Evolutionary conservation across 2,113 vertebrate species (phyloP).

Genomic region (Sphyrna mokarran): DNA sequence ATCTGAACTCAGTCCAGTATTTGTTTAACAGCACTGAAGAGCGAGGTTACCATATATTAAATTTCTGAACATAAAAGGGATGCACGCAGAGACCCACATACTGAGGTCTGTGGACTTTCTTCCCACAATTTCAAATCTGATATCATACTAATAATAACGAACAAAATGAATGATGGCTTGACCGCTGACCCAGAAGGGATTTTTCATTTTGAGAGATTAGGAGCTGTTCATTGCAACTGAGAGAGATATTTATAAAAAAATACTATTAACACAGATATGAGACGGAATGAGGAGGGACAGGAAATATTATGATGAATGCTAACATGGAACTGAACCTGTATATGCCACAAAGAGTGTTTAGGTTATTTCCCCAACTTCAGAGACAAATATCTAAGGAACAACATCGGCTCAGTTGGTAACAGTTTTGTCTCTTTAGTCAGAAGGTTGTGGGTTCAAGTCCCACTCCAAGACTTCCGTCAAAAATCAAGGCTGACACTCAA

Average conservation of each 20-base stretch:
- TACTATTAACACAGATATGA: neutral
- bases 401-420: neutral
- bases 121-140: neutral
- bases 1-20: neutral
- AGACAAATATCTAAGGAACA: neutral
- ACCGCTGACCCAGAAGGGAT: neutral
- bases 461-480: neutral
- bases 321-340: neutral
- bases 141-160: neutral
- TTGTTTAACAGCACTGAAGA: neutral
- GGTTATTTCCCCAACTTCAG: neutral
- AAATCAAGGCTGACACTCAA: neutral
- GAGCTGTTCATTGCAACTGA: neutral
- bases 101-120: neutral
- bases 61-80: neutral
- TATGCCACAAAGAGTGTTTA: neutral
- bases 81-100: neutral
- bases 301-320: neutral
- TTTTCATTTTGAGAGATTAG: neutral
- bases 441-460: neutral
- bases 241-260: neutral
- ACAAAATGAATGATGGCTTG: neutral
- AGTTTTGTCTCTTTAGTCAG: neutral
- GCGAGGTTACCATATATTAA: neutral
- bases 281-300: neutral